Percentiles rank a stretch among this genome's conserved stretches.
Evolutionary conservation across 2,888 invertebrate genomes (phyloP).

Genomic region (Aporophyla lueneburgensis): DNA sequence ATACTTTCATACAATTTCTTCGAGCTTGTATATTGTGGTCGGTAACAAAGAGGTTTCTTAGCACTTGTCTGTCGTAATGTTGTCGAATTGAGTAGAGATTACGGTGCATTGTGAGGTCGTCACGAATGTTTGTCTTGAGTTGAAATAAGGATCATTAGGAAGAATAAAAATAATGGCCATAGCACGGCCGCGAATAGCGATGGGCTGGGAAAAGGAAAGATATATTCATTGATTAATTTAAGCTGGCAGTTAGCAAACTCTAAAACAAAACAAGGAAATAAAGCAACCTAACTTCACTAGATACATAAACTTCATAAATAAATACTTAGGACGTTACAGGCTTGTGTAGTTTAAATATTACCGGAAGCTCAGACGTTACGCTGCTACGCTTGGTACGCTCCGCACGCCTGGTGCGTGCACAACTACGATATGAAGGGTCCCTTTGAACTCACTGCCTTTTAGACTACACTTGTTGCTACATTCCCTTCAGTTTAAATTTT

Average conservation of each 20-base stretch:
- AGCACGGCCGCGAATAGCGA: background rate
- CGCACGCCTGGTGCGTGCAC: constrained; percentile 65
- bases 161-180: background rate
- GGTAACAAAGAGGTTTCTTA: constrained; percentile 61
- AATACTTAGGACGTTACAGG: constrained; percentile 16
- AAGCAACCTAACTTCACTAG: background rate
- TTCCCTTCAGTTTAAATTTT: constrained; percentile 2
- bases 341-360: constrained; percentile 70
- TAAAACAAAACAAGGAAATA: background rate
- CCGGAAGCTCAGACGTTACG: constrained; percentile 57
- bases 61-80: constrained; percentile 54
- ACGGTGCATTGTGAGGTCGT: constrained; percentile 20
- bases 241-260: background rate
- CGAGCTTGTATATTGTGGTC: constrained; percentile 62
- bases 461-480: constrained; percentile 12
- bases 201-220: background rate
- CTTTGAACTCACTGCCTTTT: constrained; percentile 49
- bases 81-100: constrained; percentile 36
- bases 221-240: background rate
- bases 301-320: background rate
- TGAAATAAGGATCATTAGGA: constrained; percentile 14
- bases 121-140: constrained; percentile 26
- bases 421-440: constrained; percentile 72
- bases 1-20: constrained; percentile 67
- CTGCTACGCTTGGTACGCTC: background rate